Conservation (phyloP, 2,888 invertebrate species). For the Drosophila siamana region DNA sequence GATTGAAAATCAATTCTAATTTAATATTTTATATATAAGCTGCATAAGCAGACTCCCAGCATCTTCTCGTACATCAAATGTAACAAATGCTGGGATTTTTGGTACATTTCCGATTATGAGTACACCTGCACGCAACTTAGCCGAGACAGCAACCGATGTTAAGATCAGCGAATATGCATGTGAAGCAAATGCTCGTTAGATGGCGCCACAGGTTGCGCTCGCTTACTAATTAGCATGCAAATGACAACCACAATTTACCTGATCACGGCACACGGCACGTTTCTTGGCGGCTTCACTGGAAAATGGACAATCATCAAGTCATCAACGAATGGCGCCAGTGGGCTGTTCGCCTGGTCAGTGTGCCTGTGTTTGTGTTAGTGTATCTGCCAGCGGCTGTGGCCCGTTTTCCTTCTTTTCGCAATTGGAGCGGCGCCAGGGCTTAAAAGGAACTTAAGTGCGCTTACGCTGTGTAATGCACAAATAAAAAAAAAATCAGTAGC, state of each 20-base stretch:
- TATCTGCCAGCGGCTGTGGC: conserved; percentile 29
- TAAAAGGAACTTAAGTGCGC: conserved; percentile 76
- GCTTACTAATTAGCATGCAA: conserved; percentile 21
- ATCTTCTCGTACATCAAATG: background rate
- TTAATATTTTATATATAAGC: no score
- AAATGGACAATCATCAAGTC: conserved; percentile 53
- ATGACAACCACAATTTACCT: conserved; percentile 15
- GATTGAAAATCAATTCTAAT: background rate
- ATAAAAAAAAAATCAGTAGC: conserved; percentile 48
- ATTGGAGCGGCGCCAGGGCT: conserved; percentile 82
- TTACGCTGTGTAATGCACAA: conserved; percentile 78
- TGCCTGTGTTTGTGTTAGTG: conserved; percentile 17
- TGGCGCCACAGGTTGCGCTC: conserved; percentile 44
- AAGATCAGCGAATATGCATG: conserved; percentile 25
- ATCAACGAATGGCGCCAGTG: conserved; percentile 62
- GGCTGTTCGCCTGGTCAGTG: conserved; percentile 33
- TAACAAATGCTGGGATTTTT: background rate
- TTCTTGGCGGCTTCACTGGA: conserved; percentile 13
- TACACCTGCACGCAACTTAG: conserved; percentile 3
- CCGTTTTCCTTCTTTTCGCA: conserved; percentile 70
- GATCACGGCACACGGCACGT: conserved; percentile 21
- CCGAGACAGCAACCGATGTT: conserved; percentile 6
- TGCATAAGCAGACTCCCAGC: background rate
- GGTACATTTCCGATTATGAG: background rate
- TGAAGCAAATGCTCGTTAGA: conserved; percentile 23